phyloP scores from a whole-genome alignment of 2,113 vertebrate genomes.

The Alces alces region DNA sequence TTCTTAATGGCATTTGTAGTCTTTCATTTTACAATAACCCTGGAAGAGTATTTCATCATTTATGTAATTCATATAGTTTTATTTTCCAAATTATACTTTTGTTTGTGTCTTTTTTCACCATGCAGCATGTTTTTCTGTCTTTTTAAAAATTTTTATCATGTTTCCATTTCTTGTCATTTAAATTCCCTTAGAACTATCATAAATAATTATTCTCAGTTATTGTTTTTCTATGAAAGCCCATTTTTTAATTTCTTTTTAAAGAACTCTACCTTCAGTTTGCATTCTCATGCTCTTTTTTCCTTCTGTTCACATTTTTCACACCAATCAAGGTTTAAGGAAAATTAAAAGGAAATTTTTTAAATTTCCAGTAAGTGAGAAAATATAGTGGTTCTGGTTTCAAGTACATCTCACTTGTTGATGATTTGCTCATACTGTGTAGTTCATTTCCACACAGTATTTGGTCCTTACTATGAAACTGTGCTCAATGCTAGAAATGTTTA shows the following conservation, averaged over 20 bases:
- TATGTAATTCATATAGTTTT: neutral
- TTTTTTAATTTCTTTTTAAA: neutral
- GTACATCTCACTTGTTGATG: neutral
- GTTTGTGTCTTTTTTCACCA: neutral
- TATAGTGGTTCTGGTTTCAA: neutral
- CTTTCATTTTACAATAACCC: neutral
- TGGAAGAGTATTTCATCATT: neutral
- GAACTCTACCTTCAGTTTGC: neutral
- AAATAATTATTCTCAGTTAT: neutral
- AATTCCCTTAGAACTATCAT: neutral
- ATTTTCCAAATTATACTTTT: neutral
- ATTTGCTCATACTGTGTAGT: neutral
- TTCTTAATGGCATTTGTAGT: neutral
- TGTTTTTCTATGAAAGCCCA: neutral
- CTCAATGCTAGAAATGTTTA: neutral
- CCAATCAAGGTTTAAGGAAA: neutral
- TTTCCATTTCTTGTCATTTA: conserved; percentile 11
- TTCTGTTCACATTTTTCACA: neutral
- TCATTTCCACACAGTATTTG: neutral
- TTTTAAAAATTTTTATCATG: neutral
- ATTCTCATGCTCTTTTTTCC: neutral
- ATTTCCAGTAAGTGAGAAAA: neutral
- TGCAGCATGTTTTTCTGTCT: neutral
- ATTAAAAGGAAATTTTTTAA: neutral
- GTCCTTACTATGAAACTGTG: neutral